Evolutionary conservation across 2,888 invertebrate genomes (phyloP).

Genomic region (Nemoura dubitans): DNA sequence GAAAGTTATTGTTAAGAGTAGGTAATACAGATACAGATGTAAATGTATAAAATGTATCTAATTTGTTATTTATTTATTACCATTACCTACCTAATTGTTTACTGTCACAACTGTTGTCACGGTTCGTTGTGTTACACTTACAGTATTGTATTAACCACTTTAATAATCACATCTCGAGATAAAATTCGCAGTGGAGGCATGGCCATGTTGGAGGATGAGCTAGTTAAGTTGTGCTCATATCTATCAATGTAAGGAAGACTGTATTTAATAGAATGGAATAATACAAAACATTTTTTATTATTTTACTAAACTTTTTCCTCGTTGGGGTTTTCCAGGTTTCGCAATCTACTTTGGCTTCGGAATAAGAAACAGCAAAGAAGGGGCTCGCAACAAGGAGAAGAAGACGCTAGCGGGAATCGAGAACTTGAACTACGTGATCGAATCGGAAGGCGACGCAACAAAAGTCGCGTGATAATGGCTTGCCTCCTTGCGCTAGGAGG

Average conservation of each 20-base stretch:
- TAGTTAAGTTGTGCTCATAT: no score
- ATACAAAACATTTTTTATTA: not conserved
- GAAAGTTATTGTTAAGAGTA: not conserved
- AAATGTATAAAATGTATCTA: no score
- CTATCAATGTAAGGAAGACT: no score
- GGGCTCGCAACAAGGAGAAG: not conserved
- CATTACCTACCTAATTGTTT: no score
- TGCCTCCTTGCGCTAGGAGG: not conserved
- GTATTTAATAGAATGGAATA: not conserved
- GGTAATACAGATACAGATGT: no score
- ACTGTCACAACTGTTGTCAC: no score
- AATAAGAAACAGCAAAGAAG: slow-evolving; percentile 58
- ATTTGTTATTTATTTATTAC: no score
- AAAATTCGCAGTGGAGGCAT: no score
- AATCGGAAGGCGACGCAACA: not conserved
- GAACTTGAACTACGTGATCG: slow-evolving; percentile 8
- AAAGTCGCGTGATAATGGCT: not conserved
- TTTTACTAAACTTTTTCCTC: not conserved
- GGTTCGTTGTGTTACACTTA: no score
- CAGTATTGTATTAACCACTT: no score
- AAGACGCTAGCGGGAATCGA: not conserved
- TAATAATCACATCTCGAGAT: no score
- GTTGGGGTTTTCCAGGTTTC: slow-evolving; percentile 56
- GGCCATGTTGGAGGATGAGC: no score
- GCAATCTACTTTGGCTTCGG: slow-evolving; percentile 64